Evolutionary conservation across 2,888 invertebrate species (phyloP).

Genomic region (Leptinotarsa peninsularis): DNA sequence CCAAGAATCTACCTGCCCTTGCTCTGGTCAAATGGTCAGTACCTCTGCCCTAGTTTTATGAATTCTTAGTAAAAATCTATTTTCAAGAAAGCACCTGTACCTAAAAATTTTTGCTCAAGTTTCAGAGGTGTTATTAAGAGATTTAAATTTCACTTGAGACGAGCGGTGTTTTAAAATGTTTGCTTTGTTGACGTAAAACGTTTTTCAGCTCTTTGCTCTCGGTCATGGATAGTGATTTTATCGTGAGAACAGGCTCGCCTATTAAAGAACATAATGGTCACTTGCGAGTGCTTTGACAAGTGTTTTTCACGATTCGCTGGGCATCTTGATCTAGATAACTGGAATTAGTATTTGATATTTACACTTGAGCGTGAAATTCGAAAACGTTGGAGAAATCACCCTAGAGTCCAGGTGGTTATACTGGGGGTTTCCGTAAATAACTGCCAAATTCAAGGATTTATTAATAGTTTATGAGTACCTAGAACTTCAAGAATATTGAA

Average conservation of each 20-base stretch:
- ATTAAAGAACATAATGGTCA: slow-evolving; percentile 34
- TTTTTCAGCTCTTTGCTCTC: slow-evolving; percentile 30
- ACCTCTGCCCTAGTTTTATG: background rate
- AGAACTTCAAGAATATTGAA: no score
- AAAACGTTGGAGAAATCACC: slow-evolving; percentile 4
- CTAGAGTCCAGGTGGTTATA: no score
- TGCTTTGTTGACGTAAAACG: slow-evolving; percentile 47
- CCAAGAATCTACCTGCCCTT: background rate
- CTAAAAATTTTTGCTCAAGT: slow-evolving; percentile 5
- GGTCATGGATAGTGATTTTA: slow-evolving; percentile 48
- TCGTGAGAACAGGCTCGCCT: slow-evolving; percentile 32
- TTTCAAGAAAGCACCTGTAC: slow-evolving; percentile 34
- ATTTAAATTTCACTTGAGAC: slow-evolving; percentile 55
- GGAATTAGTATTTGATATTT: slow-evolving; percentile 21
- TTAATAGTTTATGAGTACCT: no score
- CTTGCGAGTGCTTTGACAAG: slow-evolving; percentile 36
- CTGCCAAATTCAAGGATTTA: no score
- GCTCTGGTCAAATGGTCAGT: background rate
- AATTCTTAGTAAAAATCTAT: slow-evolving; percentile 15
- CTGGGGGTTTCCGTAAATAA: no score
- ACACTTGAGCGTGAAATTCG: slow-evolving; percentile 18
- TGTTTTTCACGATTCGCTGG: slow-evolving; percentile 36
- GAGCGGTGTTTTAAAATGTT: slow-evolving; percentile 53
- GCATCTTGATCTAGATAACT: slow-evolving; percentile 34
- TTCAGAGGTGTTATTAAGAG: slow-evolving; percentile 55